These are phyloP conservation scores for Trachurus trachurus DNA, from an alignment of 2,797 vertebrate species.

Conservation along the genomic window DNA sequence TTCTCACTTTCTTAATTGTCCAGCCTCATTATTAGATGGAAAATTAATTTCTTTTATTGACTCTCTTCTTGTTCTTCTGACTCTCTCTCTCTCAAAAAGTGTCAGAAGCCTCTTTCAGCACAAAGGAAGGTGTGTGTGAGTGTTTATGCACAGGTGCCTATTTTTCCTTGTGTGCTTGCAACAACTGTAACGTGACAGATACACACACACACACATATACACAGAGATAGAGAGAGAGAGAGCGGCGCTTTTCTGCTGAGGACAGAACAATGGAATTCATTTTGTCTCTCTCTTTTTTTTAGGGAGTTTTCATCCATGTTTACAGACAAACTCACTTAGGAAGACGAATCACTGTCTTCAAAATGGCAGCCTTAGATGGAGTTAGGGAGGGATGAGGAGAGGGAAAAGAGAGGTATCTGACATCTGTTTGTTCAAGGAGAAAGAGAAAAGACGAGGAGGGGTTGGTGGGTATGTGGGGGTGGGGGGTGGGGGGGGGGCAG, in stretches of 20 bases:
- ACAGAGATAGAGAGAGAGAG: not conserved
- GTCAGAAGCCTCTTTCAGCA: slow-evolving; percentile 26
- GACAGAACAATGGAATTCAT: slow-evolving; percentile 63
- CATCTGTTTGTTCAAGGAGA: slow-evolving; percentile 83
- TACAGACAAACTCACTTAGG: slow-evolving; percentile 77
- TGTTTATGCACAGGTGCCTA: slow-evolving; percentile 42
- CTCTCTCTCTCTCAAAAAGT: slow-evolving; percentile 23
- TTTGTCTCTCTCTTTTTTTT: slow-evolving; percentile 22
- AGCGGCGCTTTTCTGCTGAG: slow-evolving; percentile 33
- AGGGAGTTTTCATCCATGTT: slow-evolving; percentile 57
- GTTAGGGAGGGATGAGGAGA: slow-evolving; percentile 41
- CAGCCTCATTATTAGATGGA: slow-evolving; percentile 61
- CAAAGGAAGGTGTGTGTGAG: slow-evolving; percentile 40
- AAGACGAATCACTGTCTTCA: slow-evolving; percentile 74
- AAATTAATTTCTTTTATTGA: slow-evolving; percentile 69
- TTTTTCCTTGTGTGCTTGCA: slow-evolving; percentile 15
- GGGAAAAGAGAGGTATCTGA: slow-evolving; percentile 72
- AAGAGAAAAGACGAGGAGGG: slow-evolving; percentile 55
- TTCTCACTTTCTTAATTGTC: slow-evolving; percentile 60
- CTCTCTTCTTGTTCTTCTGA: slow-evolving; percentile 28
- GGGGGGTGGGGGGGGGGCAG: slow-evolving; percentile 24
- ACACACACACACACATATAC: too few species aligned
- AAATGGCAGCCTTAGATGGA: slow-evolving; percentile 74
- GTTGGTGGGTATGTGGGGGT: not conserved
- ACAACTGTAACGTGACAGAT: not conserved